phyloP scores from a whole-genome alignment of 2,888 invertebrate genomes.

The Gasteruption jaculator region DNA sequence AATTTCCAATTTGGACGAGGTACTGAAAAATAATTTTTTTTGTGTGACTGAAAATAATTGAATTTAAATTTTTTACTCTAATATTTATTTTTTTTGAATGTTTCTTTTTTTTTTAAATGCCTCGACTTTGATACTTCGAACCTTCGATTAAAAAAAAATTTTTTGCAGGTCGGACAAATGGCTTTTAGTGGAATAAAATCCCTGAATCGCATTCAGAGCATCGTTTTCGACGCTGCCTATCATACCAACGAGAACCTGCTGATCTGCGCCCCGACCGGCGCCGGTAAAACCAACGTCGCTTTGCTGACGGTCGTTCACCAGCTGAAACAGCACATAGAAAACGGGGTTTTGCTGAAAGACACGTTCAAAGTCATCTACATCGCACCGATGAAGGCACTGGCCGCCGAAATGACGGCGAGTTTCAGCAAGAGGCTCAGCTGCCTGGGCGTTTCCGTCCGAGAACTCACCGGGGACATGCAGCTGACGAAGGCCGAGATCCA shows the following conservation, averaged over 20 bases:
- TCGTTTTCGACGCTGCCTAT: constrained; percentile 94
- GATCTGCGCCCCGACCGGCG: constrained; percentile 98
- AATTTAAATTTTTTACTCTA: constrained; percentile 5
- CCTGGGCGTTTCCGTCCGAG: constrained; percentile 78
- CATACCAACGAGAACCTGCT: constrained; percentile 94
- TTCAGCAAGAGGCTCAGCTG: constrained; percentile 78
- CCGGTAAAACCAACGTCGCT: constrained; percentile 98
- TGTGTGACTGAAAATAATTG: constrained; percentile 5
- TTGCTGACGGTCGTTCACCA: constrained; percentile 88
- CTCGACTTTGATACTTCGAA: background rate
- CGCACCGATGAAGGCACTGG: constrained; percentile 99
- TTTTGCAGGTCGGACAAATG: constrained; percentile 72
- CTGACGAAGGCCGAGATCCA: constrained; percentile 89
- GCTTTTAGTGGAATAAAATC: constrained; percentile 84
- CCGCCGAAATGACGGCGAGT: constrained; percentile 96
- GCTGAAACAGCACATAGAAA: constrained; percentile 78
- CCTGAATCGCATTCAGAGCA: constrained; percentile 91
- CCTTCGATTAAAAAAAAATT: constrained; percentile 9
- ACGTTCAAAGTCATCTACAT: constrained; percentile 98
- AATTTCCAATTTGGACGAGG: constrained; percentile 64
- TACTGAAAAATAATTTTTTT: constrained; percentile 33
- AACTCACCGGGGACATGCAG: constrained; percentile 98
- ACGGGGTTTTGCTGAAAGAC: constrained; percentile 79
- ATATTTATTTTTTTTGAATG: constrained; percentile 13
- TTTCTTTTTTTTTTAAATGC: constrained; percentile 8